A percentile compares a stretch with the other conserved stretches of the same genome.
Conservation (phyloP, 2,888 invertebrate species). For the Clusia tigrina region DNA sequence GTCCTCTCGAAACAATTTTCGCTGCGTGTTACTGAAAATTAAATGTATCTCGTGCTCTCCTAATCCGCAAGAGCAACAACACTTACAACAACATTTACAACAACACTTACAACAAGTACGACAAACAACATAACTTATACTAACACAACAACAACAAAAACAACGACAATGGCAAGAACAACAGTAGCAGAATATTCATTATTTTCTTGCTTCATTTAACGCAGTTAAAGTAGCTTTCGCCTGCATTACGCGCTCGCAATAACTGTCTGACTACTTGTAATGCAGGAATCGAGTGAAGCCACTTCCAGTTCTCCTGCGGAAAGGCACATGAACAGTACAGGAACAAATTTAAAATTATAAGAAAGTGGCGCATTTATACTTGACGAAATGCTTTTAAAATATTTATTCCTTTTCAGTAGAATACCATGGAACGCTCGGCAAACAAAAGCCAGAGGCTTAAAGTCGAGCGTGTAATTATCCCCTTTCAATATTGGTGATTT, state of each 20-base stretch:
- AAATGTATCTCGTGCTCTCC: conserved; percentile 16
- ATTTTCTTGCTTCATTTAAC: conserved; percentile 45
- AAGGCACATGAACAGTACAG: background rate
- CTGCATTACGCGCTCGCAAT: too few relatives aligned
- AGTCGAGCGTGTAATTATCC: too few relatives aligned
- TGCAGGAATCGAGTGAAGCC: too few relatives aligned
- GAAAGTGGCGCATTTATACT: too few relatives aligned
- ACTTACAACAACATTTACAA: conserved; percentile 21
- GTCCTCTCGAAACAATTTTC: background rate
- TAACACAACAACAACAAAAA: conserved; percentile 17
- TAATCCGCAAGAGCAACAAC: too few relatives aligned
- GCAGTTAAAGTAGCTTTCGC: conserved; percentile 29
- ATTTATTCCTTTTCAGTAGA: too few relatives aligned
- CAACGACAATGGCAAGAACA: conserved; percentile 7
- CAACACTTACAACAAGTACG: conserved; percentile 2
- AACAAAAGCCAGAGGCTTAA: too few relatives aligned
- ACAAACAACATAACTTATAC: background rate
- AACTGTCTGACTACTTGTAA: too few relatives aligned
- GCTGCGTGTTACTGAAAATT: conserved; percentile 15
- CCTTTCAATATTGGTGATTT: too few relatives aligned
- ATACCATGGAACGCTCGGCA: too few relatives aligned
- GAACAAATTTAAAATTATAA: too few relatives aligned
- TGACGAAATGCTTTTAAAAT: too few relatives aligned
- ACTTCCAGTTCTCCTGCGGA: background rate
- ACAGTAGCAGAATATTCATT: conserved; percentile 37